phyloP scores from a whole-genome alignment of 1,140 invertebrate genomes.

The Pomacea maculata region DNA sequence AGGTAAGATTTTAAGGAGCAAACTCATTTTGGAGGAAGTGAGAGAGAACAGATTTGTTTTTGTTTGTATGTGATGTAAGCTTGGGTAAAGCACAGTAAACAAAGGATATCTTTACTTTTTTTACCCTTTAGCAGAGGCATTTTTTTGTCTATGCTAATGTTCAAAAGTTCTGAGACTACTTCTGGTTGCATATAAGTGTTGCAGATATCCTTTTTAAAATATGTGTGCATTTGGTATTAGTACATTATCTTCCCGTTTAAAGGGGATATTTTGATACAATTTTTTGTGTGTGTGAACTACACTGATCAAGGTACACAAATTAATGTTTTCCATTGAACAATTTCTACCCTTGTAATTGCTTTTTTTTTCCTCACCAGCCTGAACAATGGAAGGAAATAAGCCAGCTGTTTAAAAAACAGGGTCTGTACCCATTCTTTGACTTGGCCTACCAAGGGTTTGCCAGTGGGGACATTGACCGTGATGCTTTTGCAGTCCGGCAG shows the following conservation, averaged over 20 bases:
- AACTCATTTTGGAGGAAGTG: too few relatives aligned
- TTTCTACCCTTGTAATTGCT: background rate
- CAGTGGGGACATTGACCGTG: constrained; percentile 83
- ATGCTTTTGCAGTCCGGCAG: constrained; percentile 88
- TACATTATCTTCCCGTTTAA: background rate
- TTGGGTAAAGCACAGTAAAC: too few relatives aligned
- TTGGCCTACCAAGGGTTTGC: constrained; percentile 99
- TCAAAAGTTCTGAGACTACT: too few relatives aligned
- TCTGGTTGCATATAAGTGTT: too few relatives aligned
- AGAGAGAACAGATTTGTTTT: too few relatives aligned
- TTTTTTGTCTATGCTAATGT: too few relatives aligned
- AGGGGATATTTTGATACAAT: background rate
- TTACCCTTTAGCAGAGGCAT: background rate
- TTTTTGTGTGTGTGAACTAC: too few relatives aligned
- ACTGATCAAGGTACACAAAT: too few relatives aligned
- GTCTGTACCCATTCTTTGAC: constrained; percentile 98
- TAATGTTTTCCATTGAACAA: background rate
- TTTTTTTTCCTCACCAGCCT: constrained; percentile 60
- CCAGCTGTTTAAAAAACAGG: constrained; percentile 78
- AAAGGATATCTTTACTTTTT: too few relatives aligned
- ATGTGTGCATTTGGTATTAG: background rate
- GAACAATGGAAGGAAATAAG: constrained; percentile 91
- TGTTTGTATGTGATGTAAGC: too few relatives aligned
- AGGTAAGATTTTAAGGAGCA: constrained; percentile 45
- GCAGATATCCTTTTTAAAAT: too few relatives aligned